A percentile compares a stretch with the other conserved stretches of the same genome.
Conservation (phyloP, 2,888 invertebrate species). For the Metacarcinus magister region DNA sequence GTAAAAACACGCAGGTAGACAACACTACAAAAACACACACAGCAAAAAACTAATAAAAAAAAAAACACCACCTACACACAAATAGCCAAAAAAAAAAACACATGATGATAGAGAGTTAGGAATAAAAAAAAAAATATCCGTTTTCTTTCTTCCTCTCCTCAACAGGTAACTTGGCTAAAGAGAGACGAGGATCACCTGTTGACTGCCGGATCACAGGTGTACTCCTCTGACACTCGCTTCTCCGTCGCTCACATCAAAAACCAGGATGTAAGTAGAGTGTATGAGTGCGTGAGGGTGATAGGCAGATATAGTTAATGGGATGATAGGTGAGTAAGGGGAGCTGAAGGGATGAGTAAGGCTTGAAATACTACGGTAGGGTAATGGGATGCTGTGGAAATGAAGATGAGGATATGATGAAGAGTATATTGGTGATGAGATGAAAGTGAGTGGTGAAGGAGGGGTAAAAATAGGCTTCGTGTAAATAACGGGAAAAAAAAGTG, state of each 20-base stretch:
- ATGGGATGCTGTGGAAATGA: too few species aligned
- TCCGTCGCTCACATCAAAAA: slow-evolving; percentile 72
- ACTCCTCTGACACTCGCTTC: slow-evolving; percentile 71
- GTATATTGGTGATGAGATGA: too few species aligned
- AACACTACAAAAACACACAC: not conserved
- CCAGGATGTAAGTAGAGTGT: slow-evolving; percentile 50
- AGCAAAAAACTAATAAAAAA: not conserved
- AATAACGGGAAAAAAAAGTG: too few species aligned
- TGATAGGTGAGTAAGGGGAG: too few species aligned
- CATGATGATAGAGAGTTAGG: not conserved
- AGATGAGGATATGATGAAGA: too few species aligned
- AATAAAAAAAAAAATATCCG: not conserved
- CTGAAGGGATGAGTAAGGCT: too few species aligned
- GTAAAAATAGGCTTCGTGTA: too few species aligned
- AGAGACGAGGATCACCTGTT: slow-evolving; percentile 51
- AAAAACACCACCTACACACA: too few species aligned
- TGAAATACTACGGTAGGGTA: too few species aligned
- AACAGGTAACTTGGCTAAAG: slow-evolving; percentile 23
- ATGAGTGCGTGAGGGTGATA: not conserved
- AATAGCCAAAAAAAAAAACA: not conserved
- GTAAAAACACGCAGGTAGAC: not conserved
- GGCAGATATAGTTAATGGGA: too few species aligned
- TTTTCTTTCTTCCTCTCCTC: not conserved
- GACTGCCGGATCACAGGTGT: slow-evolving; percentile 72
- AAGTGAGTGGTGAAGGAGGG: too few species aligned